Evolutionary conservation across 2,113 vertebrate genomes (phyloP), one percentile per base, ranked within the genome.

Genomic region (Coturnix japonica): DNA sequence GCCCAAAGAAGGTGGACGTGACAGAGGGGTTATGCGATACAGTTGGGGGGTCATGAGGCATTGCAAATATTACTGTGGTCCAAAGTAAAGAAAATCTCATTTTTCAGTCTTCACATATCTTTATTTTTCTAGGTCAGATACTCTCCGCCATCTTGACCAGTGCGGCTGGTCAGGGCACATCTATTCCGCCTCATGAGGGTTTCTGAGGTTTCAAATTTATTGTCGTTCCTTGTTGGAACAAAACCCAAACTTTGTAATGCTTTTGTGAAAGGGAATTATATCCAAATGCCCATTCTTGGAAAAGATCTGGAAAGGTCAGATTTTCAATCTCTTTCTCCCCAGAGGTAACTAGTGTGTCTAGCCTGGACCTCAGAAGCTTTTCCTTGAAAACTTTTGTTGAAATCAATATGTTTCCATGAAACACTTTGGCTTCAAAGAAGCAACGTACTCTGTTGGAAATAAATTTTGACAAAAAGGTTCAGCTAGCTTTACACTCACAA

Each of bases 281-380:
- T 82, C 81, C 91, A 93, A 96, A 96, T 87, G 84, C 84, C 92
- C 13, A 2, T 63, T 93, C 96, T 96, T 91, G 72, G 93, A 93
- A 91, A 88, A 91, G 91, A 94, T 90, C 54, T 95, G 89, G 79
- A 93, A 82, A 94, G 94, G 96, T 93, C 96, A 96, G 67, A 43
- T 89, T 96, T 96, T 95, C 91, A 95, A 89, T 94, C 64, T 94
- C 28, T 93, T 89, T 91, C 80, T 94, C 94, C 90, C 89, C 84
- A 80, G 91, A 82, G 87, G 86, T 93, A 95, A 89, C 91, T 75
- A 70, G 67, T 89, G 71, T 91, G 79, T 66, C 92, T 81, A 94
- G 56, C 84, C 81, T 82, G 75, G 86, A 91, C 78, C 64, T 91
- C 78, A 91, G 92, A 93, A 94, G 84, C 19, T 81, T 95, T 94